These are phyloP conservation scores for Melanotaenia boesemani DNA, from an alignment of 2,797 vertebrate genomes.

Conservation along the genomic window DNA sequence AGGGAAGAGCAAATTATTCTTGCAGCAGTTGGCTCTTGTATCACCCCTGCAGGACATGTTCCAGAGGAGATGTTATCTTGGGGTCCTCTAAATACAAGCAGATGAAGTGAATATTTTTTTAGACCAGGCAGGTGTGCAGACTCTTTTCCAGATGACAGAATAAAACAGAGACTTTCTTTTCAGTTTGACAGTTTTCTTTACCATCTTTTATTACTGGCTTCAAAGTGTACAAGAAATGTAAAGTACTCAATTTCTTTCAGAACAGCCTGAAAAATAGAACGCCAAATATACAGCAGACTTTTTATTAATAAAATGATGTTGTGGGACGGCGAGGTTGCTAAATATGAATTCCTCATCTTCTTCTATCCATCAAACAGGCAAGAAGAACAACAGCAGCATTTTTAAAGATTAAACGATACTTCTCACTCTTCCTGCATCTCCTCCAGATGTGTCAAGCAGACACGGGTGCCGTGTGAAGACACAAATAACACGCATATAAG, in stretches of 20 bases:
- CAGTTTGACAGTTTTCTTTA: slow-evolving; percentile 60
- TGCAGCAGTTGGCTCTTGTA: slow-evolving; percentile 17
- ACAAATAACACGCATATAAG: slow-evolving; percentile 30
- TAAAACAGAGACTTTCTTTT: slow-evolving; percentile 76
- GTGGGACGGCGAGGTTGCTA: slow-evolving; percentile 20
- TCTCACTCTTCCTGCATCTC: slow-evolving; percentile 24
- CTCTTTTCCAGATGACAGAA: slow-evolving; percentile 70
- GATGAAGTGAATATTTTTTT: slow-evolving; percentile 66
- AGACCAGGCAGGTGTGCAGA: slow-evolving; percentile 79
- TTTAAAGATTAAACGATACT: slow-evolving; percentile 32
- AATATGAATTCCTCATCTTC: slow-evolving; percentile 30
- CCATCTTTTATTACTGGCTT: slow-evolving; percentile 57
- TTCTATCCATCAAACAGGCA: slow-evolving; percentile 11
- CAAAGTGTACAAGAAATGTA: slow-evolving; percentile 40
- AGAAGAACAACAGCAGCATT: slow-evolving; percentile 17
- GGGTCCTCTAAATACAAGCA: slow-evolving; percentile 56
- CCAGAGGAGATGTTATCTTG: slow-evolving; percentile 40
- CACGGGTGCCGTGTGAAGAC: slow-evolving; percentile 8
- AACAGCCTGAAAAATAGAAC: slow-evolving; percentile 35
- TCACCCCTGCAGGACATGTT: slow-evolving; percentile 35
- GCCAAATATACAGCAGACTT: slow-evolving; percentile 24
- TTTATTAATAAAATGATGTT: slow-evolving; percentile 53
- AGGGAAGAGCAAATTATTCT: slow-evolving; percentile 33
- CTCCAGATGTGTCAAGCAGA: slow-evolving; percentile 34
- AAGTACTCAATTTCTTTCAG: slow-evolving; percentile 24